A percentile compares a stretch with the other conserved stretches of the same genome.
phyloP scores from a whole-genome alignment of 2,113 vertebrate genomes.

The Oryzias melastigma region DNA sequence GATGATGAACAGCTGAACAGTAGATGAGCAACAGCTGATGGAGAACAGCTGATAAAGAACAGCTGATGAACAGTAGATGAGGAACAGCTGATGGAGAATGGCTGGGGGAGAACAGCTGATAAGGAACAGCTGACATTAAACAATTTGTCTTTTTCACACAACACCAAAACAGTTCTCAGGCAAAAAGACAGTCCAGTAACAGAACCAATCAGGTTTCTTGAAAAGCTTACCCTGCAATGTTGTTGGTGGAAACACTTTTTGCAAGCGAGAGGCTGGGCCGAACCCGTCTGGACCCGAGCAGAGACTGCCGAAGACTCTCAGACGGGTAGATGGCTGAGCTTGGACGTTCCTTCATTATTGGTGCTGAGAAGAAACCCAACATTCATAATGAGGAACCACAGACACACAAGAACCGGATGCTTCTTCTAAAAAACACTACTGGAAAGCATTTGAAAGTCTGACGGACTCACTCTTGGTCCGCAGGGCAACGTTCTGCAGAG shows the following conservation, averaged over 20 bases:
- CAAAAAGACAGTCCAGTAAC: too few species aligned
- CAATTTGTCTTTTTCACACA: too few species aligned
- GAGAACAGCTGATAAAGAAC: too few species aligned
- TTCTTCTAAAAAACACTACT: neutral
- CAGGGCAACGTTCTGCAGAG: constrained; percentile 87
- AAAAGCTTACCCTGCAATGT: constrained; percentile 87
- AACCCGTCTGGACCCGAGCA: constrained; percentile 84
- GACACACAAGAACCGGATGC: neutral
- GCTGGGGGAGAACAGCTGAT: too few species aligned
- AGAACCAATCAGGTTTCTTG: neutral
- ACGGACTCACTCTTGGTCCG: constrained; percentile 86
- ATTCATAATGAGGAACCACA: neutral
- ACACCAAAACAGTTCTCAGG: too few species aligned
- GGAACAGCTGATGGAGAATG: too few species aligned
- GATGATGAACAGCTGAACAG: too few species aligned
- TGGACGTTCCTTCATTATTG: constrained; percentile 86
- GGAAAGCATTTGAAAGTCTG: neutral
- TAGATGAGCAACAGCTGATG: too few species aligned
- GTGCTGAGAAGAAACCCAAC: constrained; percentile 54
- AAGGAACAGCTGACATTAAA: too few species aligned
- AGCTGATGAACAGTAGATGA: too few species aligned
- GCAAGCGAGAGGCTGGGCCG: constrained; percentile 86
- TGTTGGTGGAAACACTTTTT: constrained; percentile 96
- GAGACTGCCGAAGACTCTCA: constrained; percentile 88
- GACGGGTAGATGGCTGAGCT: constrained; percentile 92